Evolutionary conservation across 2,888 invertebrate genomes (phyloP), one percentile per base, ranked within the genome.

Genomic region (Hipparchia sbordonii): DNA sequence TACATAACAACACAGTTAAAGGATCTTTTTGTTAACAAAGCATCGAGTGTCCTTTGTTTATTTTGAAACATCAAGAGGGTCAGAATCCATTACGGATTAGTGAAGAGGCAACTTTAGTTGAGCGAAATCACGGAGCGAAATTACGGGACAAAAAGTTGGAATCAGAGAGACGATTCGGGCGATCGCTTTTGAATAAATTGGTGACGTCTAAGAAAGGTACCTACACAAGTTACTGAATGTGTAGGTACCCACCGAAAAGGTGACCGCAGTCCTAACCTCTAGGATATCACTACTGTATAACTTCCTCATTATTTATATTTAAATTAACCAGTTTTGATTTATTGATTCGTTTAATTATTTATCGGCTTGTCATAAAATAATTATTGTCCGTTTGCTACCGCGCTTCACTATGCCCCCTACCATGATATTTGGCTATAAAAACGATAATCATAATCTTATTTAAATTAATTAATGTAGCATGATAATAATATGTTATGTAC

Each of bases 51-150:
- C 84, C 84, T 84, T 87, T 88, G 87, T 87, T 88, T 88, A 84
- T 87, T 85, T 85, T 83, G 80, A 84, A 85, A 83, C 78, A 77
- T 79, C 83, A 82, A 83, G 84, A 86, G 85, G 88, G 86, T 83
- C 81, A 83, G 80, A 77, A 77, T 81, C 85, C 82, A 85, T 87
- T 86, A 85, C 80, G 82, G 83, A 78, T 82, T 82, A 80, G 82
- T 79, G 81, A 85, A 82, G 81, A 80, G 79, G 80, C 82, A 74
- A 74, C 76, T 76, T 76, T 72, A 74, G 72, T 75, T 74, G 75
- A 71, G 75, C 69, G 63, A 72, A 75, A 76, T 75, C 73, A 75
- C 72, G 45, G 77, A 71, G 75, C 69, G 63, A 74, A 75, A 76
- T 75, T 75, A 75, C 72, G 48, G 69, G 54, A 73, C 77, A 73